Conservation (phyloP, 2,888 invertebrate species). For the Synergus gifuensis region DNA sequence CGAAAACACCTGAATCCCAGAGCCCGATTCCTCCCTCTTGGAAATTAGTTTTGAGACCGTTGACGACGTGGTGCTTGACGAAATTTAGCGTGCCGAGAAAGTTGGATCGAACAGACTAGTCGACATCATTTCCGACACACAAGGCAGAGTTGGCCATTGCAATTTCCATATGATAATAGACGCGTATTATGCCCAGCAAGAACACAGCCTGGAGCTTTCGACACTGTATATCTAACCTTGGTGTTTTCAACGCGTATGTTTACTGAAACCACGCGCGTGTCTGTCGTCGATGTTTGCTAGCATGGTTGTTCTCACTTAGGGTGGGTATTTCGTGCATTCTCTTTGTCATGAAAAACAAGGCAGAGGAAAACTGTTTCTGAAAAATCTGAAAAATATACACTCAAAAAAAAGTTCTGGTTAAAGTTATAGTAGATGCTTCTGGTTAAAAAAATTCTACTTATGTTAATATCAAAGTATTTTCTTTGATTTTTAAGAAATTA, state of each 20-base stretch:
- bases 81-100: constrained; percentile 44
- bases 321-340: not conserved
- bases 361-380: not conserved
- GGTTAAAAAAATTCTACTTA: too few relatives aligned
- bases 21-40: constrained; percentile 44
- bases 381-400: not conserved
- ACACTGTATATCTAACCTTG: not conserved
- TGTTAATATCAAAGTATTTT: too few relatives aligned
- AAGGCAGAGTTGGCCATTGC: constrained; percentile 23
- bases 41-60: constrained; percentile 43
- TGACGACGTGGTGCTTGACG: not conserved
- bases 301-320: constrained; percentile 1
- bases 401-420: too few relatives aligned
- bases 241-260: constrained; percentile 11
- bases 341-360: not conserved
- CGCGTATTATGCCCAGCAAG: not conserved
- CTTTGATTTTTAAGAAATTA: too few relatives aligned
- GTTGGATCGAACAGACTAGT: constrained; percentile 41
- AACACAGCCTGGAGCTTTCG: not conserved
- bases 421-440: too few relatives aligned
- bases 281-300: not conserved
- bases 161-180: constrained; percentile 34
- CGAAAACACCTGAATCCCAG: not conserved
- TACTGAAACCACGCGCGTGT: constrained; percentile 14
- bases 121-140: not conserved